Percentiles rank a stretch among this genome's conserved stretches.
Evolutionary conservation across 2,888 invertebrate genomes (phyloP).

Genomic region (Azorinus chamasolen): DNA sequence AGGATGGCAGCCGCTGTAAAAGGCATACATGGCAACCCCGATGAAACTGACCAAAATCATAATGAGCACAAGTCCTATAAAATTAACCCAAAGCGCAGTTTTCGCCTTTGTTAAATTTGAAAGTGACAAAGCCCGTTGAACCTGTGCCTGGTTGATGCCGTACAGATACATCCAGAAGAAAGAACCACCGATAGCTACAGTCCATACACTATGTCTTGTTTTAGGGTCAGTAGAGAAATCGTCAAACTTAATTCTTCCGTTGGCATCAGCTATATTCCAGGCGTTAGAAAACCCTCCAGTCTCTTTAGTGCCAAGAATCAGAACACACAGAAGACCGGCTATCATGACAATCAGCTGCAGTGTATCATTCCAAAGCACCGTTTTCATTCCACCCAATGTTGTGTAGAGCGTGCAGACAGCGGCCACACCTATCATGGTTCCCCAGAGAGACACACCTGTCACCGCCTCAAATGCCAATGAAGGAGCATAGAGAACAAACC

Average conservation of each 20-base stretch:
- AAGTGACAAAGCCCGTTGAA: slow-evolving; percentile 96
- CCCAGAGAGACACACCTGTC: slow-evolving; percentile 92
- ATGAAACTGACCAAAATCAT: no score
- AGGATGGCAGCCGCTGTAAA: no score
- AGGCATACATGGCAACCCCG: no score
- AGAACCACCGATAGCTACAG: slow-evolving; percentile 94
- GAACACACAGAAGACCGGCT: no score
- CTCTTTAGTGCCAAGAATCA: slow-evolving; percentile 83
- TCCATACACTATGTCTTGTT: slow-evolving; percentile 95
- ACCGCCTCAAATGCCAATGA: slow-evolving; percentile 89
- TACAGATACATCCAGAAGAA: no score
- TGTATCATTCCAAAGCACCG: no score
- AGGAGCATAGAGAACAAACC: no score
- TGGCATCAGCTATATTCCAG: slow-evolving; percentile 78
- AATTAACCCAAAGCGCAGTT: slow-evolving; percentile 58
- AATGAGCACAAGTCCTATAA: slow-evolving; percentile 39
- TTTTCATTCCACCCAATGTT: no score
- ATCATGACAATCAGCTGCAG: no score
- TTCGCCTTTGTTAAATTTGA: slow-evolving; percentile 91
- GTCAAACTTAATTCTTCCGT: slow-evolving; percentile 68
- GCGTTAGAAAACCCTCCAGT: slow-evolving; percentile 83
- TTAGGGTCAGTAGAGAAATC: slow-evolving; percentile 90
- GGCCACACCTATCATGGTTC: slow-evolving; percentile 92
- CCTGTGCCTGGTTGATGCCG: slow-evolving; percentile 97
- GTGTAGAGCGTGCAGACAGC: no score